These are phyloP conservation scores for Hylomyscus alleni DNA, from an alignment of 2,797 vertebrate species.

Conservation along the genomic window DNA sequence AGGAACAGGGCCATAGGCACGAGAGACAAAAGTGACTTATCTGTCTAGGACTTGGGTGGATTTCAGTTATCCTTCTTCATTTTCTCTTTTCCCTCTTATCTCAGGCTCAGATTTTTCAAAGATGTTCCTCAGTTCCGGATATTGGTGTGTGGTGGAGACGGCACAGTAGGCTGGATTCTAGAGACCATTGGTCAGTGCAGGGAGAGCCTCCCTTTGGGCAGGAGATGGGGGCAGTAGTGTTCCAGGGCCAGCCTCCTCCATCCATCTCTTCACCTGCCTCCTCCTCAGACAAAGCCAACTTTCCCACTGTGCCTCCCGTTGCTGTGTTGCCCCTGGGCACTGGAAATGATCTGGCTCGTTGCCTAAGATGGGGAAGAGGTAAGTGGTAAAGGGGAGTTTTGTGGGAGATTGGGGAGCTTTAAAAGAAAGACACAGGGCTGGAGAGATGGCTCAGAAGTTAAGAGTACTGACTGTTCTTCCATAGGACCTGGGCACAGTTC, in stretches of 20 bases:
- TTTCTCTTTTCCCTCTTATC: constrained; percentile 60
- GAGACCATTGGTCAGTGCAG: constrained; percentile 94
- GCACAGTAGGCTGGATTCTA: constrained; percentile 97
- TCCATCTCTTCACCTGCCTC: constrained; percentile 65
- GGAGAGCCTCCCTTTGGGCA: background rate
- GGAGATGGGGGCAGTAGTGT: background rate
- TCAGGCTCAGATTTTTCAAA: constrained; percentile 94
- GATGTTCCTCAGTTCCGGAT: constrained; percentile 92
- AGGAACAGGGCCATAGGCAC: background rate
- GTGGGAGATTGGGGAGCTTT: background rate
- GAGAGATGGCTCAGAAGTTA: background rate
- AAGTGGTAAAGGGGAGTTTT: constrained; percentile 70
- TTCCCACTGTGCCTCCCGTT: constrained; percentile 91
- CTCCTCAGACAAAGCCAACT: constrained; percentile 92
- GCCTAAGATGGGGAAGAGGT: constrained; percentile 98
- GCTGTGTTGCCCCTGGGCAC: constrained; percentile 96
- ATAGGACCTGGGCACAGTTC: background rate
- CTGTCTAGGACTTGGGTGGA: background rate
- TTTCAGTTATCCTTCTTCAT: background rate
- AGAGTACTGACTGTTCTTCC: background rate
- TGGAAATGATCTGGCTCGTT: constrained; percentile 97
- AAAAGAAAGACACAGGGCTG: constrained; percentile 86
- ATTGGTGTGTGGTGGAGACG: constrained; percentile 96
- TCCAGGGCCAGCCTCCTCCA: constrained; percentile 3
- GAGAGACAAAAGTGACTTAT: background rate